Conservation (phyloP, 2,797 vertebrate genomes). For the Margarornis squamiger region DNA sequence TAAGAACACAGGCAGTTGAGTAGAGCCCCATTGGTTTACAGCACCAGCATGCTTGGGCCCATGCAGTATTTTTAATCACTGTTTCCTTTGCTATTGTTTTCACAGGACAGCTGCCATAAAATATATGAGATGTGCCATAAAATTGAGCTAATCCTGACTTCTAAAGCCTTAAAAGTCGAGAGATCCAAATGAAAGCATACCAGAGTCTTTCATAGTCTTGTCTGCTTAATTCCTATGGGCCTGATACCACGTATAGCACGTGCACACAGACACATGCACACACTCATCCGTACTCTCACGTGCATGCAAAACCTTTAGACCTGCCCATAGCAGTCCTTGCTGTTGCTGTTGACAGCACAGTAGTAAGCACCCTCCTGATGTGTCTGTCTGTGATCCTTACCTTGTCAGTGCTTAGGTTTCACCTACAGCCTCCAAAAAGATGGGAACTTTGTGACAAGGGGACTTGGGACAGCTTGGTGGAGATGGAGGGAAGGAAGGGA, state of each 20-base stretch:
- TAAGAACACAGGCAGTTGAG: neutral
- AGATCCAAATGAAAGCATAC: neutral
- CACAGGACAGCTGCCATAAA: slow-evolving; percentile 3
- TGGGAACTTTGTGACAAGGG: neutral
- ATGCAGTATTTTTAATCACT: neutral
- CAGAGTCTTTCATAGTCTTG: neutral
- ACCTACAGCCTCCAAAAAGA: neutral
- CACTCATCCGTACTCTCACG: neutral
- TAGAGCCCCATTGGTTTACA: neutral
- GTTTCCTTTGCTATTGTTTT: slow-evolving; percentile 23
- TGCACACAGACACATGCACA: neutral
- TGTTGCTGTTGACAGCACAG: fast-evolving
- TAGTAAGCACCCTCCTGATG: neutral
- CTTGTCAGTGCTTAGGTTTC: neutral
- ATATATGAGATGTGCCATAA: neutral
- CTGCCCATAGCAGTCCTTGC: neutral
- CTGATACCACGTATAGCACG: neutral
- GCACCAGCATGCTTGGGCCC: neutral
- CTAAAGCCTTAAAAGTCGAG: neutral
- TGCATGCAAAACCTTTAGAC: neutral
- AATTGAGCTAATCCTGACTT: neutral
- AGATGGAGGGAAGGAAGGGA: neutral
- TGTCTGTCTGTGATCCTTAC: neutral
- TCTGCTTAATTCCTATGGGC: neutral
- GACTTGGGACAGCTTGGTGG: neutral